Base-by-base conservation (phyloP, 2,888 invertebrate genomes). In the Catocala nupta region DNA sequence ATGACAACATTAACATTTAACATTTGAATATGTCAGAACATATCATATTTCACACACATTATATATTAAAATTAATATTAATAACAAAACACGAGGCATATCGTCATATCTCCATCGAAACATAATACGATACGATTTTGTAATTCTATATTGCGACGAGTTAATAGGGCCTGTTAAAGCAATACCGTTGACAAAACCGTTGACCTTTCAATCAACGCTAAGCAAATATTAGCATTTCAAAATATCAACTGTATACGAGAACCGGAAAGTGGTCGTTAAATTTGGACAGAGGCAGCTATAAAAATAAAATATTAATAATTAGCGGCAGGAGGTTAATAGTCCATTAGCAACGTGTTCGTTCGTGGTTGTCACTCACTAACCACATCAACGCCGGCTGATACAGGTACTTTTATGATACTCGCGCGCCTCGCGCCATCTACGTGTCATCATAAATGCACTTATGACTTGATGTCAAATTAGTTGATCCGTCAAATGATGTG, bases 241-340 rank as follows among this genome's bases (percentile, higher is more conserved):
- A 90, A 87, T 87, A 86, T 87, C 81, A 84, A 79, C 79, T 83
- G 80, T 82, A 84, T 86, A 81, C 77, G 81, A 82, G 75, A 84
- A 86, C 90, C 90, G 93, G 92, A 91, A 91, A 90, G 85, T 81
- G 87, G 82, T 85, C 89, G 85, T 92, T 90, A 88, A 89, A 87
- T 82, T 84, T 82, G 83, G 88, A 86, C 85, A 84, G 87, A 84
- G 84, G 82, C 75, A 73, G 75, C 78, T 75, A 86, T 91, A 90
- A 92, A 92, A 89, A 90, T 89, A 89, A 91, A 92, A 91, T 91
- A 92, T 92, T 88, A 90, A 90, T 89, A 91, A 90, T 91, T 87
- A 90, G 85, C 82, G 74, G 84, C 82, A 83, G 84, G 80, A 87
- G 87, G 87, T 89, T 89, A 88, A 91, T 86, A 87, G 88, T 86